These are phyloP conservation scores for Drosophila paucipuncta DNA, from an alignment of 2,888 invertebrate genomes.

Conservation along the genomic window DNA sequence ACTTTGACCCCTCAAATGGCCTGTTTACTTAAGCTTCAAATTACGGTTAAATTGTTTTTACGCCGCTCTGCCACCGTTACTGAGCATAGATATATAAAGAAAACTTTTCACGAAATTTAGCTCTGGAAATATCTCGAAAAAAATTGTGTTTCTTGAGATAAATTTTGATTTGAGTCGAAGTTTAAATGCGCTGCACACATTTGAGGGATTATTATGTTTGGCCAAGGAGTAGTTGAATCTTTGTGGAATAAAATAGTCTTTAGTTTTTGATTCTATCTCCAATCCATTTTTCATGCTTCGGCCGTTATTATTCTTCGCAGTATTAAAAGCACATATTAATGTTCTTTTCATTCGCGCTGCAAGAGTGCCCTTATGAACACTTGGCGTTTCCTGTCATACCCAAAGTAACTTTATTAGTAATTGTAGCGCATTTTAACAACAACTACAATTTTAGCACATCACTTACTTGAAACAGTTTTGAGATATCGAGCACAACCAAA, in stretches of 20 bases:
- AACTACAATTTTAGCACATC: conserved; percentile 68
- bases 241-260: neutral
- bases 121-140: conserved; percentile 15
- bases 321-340: neutral
- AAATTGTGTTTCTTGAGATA: conserved; percentile 3
- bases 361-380: conserved; percentile 8
- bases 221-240: neutral
- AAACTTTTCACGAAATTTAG: conserved; percentile 46
- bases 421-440: conserved; percentile 27
- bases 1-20: conserved; percentile 40
- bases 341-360: neutral
- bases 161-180: conserved; percentile 21
- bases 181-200: conserved; percentile 14
- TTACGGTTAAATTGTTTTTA: conserved; percentile 78
- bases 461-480: conserved; percentile 49
- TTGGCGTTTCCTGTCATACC: conserved; percentile 14
- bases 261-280: neutral
- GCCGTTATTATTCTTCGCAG: neutral
- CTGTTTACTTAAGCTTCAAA: conserved; percentile 75
- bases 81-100: conserved; percentile 49
- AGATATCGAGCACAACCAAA: conserved; percentile 37
- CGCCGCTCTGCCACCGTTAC: conserved; percentile 44
- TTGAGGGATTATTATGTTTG: neutral
- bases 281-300: neutral
- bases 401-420: conserved; percentile 6